Base-by-base conservation (phyloP, 2,113 vertebrate species). In the Nycticebus coucang region DNA sequence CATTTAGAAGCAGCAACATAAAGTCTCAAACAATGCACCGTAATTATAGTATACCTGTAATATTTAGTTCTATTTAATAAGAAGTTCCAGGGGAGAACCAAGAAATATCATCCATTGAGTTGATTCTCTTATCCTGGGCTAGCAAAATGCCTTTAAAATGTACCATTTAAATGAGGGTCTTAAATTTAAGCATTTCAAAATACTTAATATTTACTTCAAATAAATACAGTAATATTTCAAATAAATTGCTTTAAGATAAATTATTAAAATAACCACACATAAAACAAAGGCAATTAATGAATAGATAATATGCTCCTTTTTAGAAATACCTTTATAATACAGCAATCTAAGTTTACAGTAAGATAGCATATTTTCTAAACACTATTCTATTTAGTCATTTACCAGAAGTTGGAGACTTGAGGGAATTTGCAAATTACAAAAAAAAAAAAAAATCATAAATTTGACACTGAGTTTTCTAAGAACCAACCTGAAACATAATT, bases 1-100 rank as follows among this genome's bases (percentile, higher is more conserved):
- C 71, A 86, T 92, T 89, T 89, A 95, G 75, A 95, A 96, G 87
- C 17, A 92, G 45, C 28, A 92, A 89, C 50, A 94, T 78, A 93
- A 94, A 53, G 24, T 71, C 33, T 85, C 68, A 75, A 86, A 77
- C 30, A 66, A 68, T 82, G 11, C 41, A 87, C 35, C 77, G 0
- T 81, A 96, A 93, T n/a, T 85, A 74, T 53, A 53, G 26, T 91
- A 10, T 18, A 74, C 75, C 53, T 95, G 26, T n/a, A 78, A 95
- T 33, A 80, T 55, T 77, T 71, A 92, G 55, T 94, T 93, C 64
- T 78, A 79, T 33, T 92, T 86, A 87, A 72, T 71, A 19, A 17
- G 5, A 83, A 66, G 57, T 77, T 91, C 35, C 71, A 95, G 55
- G 41, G 71, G 78, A 89, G 35, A 74, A 72, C 72, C 28, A 85